Evolutionary conservation across 2,888 invertebrate genomes (phyloP).

Genomic region (Cerceris rybyensis): DNA sequence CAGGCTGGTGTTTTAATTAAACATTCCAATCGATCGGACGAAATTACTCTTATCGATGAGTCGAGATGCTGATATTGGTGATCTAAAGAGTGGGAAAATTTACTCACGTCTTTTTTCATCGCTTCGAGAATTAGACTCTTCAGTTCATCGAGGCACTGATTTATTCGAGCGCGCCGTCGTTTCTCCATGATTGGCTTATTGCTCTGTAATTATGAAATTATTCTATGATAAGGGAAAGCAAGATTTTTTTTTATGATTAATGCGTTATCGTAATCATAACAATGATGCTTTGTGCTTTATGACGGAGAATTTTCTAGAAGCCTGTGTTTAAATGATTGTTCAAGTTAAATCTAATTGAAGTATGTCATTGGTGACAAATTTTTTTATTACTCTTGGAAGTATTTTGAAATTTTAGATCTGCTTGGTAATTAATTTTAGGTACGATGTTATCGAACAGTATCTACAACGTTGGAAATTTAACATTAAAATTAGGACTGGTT

Average conservation of each 20-base stretch:
- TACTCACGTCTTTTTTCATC: constrained; percentile 94
- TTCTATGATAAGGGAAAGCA: background rate
- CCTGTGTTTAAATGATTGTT: too few species aligned
- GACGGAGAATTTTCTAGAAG: background rate
- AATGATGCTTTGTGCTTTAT: background rate
- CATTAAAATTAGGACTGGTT: too few species aligned
- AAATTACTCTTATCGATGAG: constrained; percentile 33
- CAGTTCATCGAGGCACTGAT: constrained; percentile 93
- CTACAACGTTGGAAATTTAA: too few species aligned
- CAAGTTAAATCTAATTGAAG: too few species aligned
- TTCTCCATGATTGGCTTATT: constrained; percentile 98
- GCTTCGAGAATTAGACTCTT: constrained; percentile 93
- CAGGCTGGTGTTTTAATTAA: constrained; percentile 14
- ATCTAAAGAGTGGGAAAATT: background rate
- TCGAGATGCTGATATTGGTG: background rate
- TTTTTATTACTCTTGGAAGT: too few species aligned
- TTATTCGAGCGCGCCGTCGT: constrained; percentile 93
- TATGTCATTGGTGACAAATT: too few species aligned
- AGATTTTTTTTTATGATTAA: constrained; percentile 2
- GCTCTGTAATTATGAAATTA: constrained; percentile 86
- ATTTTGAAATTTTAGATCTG: too few species aligned
- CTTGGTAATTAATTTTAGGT: too few species aligned
- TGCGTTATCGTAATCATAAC: constrained; percentile 32
- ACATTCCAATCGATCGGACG: constrained; percentile 26
- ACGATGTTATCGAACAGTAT: too few species aligned